Base-by-base conservation (phyloP, 2,797 vertebrate species). In the Todus mexicanus region DNA sequence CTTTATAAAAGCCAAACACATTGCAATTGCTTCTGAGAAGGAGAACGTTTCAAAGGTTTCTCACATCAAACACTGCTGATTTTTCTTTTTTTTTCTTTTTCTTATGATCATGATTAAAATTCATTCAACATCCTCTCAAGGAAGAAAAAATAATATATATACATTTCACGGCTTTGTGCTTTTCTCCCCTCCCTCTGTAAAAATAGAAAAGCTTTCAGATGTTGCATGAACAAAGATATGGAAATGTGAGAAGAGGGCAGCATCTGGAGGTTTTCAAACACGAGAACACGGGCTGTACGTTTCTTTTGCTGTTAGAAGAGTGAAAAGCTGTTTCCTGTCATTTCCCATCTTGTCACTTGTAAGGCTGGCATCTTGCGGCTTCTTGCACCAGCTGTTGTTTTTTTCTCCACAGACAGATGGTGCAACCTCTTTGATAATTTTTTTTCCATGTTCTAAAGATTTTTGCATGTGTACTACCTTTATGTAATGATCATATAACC, bases 241-340 rank as follows among this genome's bases (percentile, higher is more conserved):
- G 97, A 98, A 97, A 98, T 95, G 97, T 96, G 97, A 98, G 97
- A 97, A 96, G 97, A 97, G 96, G 95, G 96, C 97, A 98, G 98
- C 99, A 99, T 98, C 98, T 99, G 99, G 98, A 98, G 97, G 98
- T 97, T 97, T 98, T 94, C 97, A 98, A 98, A 98, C 98, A 98
- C 95, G 96, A 97, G 97, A 98, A 95, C 96, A 96, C 81, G 85
- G 97, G 97, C 97, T 98, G 98, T 98, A 97, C 94, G 92, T 97
- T 98, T 98, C 98, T 96, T 97, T 97, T 97, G 98, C 97, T 98
- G 97, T 98, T 98, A 95, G 97, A 98, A 97, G 97, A 97, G 98
- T 97, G 97, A 97, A 98, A 99, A 99, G 98, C 98, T 99, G 98
- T 98, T 99, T 98, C 98, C 98, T 99, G 99, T 99, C 99, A 99